Conservation (phyloP, 2,888 invertebrate genomes). For the Plusia festucae region DNA sequence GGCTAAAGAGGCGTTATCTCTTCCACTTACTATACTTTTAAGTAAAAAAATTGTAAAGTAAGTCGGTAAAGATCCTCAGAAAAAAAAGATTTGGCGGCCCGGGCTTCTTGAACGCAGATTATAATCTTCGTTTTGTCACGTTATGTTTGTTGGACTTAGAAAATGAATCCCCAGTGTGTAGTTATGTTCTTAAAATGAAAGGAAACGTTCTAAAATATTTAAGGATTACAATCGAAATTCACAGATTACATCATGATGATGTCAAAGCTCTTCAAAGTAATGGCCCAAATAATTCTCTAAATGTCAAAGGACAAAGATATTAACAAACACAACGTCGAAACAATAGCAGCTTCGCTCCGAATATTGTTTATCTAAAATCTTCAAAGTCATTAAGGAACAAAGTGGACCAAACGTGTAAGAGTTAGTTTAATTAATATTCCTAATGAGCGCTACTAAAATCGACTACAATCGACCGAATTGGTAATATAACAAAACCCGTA, state of each 20-base stretch:
- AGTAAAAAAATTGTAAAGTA: too few species aligned
- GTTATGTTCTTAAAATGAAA: too few species aligned
- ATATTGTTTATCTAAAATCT: constrained; percentile 42
- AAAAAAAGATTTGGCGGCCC: too few species aligned
- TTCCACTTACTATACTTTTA: too few species aligned
- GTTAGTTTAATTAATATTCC: constrained; percentile 66
- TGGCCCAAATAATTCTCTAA: neutral
- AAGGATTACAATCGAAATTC: neutral
- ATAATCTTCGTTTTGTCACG: too few species aligned
- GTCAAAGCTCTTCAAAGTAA: neutral
- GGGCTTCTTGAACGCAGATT: too few species aligned
- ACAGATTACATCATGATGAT: neutral
- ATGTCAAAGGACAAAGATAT: neutral
- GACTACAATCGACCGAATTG: constrained; percentile 15
- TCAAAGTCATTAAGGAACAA: constrained; percentile 41
- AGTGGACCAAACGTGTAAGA: constrained; percentile 53
- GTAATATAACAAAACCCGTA: neutral
- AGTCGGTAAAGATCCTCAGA: too few species aligned
- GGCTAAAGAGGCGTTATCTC: too few species aligned
- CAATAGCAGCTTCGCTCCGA: constrained; percentile 14
- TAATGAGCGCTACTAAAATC: constrained; percentile 53
- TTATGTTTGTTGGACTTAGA: too few species aligned
- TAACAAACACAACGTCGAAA: neutral
- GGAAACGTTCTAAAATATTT: too few species aligned
- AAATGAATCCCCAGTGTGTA: too few species aligned